Conservation (phyloP, 2,113 vertebrate species). For the Butorides virescens region DNA sequence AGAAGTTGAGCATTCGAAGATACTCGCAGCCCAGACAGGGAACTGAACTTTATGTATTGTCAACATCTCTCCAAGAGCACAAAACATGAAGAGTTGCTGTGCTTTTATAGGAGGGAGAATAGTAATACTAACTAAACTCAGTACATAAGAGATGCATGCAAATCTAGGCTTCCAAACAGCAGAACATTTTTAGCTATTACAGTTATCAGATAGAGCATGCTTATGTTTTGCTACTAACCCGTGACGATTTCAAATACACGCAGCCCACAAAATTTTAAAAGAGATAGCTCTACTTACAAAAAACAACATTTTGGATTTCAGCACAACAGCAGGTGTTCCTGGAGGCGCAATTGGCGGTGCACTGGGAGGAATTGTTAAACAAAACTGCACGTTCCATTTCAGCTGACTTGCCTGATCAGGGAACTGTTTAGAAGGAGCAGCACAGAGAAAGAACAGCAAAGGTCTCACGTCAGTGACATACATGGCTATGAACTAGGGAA, state of each 20-base stretch:
- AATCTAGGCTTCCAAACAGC: background rate
- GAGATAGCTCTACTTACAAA: slow-evolving; percentile 85
- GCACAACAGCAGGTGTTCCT: slow-evolving; percentile 96
- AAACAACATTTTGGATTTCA: slow-evolving; percentile 99
- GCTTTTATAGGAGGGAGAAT: background rate
- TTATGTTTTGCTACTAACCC: background rate
- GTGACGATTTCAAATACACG: background rate
- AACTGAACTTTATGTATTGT: background rate
- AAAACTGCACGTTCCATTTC: slow-evolving; percentile 99
- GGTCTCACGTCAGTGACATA: background rate
- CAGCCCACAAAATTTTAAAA: background rate
- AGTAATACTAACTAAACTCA: background rate
- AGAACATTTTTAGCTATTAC: background rate
- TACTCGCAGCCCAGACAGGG: background rate
- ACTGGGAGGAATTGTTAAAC: slow-evolving; percentile 97
- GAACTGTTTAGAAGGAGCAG: slow-evolving; percentile 78
- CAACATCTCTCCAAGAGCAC: background rate
- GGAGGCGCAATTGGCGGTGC: slow-evolving; percentile 97
- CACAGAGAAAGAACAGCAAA: background rate
- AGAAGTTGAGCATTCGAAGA: background rate
- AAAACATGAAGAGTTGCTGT: background rate
- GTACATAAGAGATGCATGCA: background rate
- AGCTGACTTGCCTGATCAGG: slow-evolving; percentile 94
- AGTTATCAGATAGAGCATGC: background rate
- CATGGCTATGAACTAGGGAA: background rate